Evolutionary conservation across 2,888 invertebrate species (phyloP).

Genomic region (Tetragnatha montana): DNA sequence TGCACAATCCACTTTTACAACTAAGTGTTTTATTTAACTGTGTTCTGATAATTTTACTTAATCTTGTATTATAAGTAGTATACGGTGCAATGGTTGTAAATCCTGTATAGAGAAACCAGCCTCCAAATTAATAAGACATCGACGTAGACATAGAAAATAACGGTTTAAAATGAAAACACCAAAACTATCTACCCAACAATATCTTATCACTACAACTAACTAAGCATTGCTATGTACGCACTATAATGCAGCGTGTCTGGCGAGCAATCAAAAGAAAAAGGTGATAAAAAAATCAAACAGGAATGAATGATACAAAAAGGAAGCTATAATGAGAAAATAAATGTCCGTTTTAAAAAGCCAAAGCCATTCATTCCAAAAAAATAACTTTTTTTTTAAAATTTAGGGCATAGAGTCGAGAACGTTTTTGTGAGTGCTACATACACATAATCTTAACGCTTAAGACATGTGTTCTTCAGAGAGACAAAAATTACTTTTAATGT

Average conservation of each 20-base stretch:
- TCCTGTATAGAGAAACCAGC: no score
- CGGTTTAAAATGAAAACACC: not conserved
- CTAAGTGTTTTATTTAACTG: no score
- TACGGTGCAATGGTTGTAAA: no score
- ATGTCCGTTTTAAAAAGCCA: constrained; percentile 19
- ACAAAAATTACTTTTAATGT: not conserved
- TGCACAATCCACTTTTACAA: no score
- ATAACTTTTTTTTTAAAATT: not conserved
- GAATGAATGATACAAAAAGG: constrained; percentile 2
- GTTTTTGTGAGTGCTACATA: not conserved
- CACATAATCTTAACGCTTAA: not conserved
- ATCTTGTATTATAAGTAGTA: no score
- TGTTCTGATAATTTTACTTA: no score
- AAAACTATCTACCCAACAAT: constrained; percentile 6
- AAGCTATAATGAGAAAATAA: constrained; percentile 16
- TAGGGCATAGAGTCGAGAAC: constrained; percentile 26
- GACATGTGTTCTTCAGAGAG: not conserved
- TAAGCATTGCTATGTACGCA: constrained; percentile 62
- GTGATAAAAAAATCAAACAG: constrained; percentile 5
- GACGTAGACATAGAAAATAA: not conserved
- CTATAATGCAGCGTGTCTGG: constrained; percentile 59
- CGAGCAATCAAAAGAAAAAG: constrained; percentile 34
- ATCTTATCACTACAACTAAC: constrained; percentile 25
- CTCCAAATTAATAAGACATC: no score
- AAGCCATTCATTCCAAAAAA: constrained; percentile 8